These are phyloP conservation scores for Columba janthina DNA, from an alignment of 2,113 vertebrate species.

Conservation along the genomic window DNA sequence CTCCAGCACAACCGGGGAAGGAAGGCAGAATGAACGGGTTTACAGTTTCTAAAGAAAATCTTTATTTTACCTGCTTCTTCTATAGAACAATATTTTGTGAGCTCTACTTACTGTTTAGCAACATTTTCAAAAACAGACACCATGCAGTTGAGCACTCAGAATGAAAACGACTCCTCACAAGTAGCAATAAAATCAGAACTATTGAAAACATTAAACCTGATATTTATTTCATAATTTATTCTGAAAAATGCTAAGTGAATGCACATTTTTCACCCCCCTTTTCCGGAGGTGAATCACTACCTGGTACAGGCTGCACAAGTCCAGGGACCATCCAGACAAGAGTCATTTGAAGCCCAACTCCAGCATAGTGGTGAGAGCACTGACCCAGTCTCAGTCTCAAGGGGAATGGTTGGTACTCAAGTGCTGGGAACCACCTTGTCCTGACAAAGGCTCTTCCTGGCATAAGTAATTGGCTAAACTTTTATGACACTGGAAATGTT, in stretches of 20 bases:
- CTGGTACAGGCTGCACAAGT: background rate
- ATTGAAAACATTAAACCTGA: background rate
- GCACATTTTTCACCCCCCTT: background rate
- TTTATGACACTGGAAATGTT: background rate
- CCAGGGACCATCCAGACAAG: background rate
- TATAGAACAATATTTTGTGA: background rate
- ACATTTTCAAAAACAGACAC: background rate
- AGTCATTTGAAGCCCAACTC: background rate
- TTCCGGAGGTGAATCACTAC: background rate
- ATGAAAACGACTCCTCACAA: background rate
- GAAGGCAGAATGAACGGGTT: background rate
- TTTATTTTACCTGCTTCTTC: background rate
- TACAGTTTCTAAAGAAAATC: background rate
- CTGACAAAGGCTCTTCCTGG: background rate
- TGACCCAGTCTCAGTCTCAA: background rate
- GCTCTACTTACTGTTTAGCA: background rate
- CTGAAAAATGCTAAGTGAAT: background rate
- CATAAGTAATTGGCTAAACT: background rate
- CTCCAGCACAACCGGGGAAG: background rate
- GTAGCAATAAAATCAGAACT: background rate
- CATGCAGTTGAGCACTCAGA: background rate
- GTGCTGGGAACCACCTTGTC: background rate
- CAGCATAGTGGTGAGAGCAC: background rate
- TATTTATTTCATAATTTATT: background rate
- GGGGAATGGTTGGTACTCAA: background rate